Evolutionary conservation across 2,113 vertebrate genomes (phyloP).

Genomic region (Poeciliopsis occidentalis): DNA sequence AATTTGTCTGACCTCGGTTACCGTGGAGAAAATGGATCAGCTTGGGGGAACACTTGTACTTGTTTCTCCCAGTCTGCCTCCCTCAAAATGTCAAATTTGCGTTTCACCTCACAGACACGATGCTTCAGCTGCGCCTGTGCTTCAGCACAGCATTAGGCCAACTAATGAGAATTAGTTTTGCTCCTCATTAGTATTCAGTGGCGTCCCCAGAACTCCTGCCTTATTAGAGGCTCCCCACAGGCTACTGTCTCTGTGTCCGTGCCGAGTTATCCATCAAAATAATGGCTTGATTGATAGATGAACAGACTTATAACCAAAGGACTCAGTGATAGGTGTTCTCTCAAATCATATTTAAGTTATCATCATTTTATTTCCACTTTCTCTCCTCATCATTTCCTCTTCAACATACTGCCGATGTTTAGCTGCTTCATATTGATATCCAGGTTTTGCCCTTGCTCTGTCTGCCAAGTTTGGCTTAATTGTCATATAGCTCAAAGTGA

Average conservation of each 20-base stretch:
- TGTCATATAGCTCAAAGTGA: slow-evolving; percentile 18
- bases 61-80: slow-evolving; percentile 56
- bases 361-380: slow-evolving; percentile 45
- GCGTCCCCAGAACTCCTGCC: slow-evolving; percentile 13
- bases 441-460: background rate
- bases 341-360: slow-evolving; percentile 35
- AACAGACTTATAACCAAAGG: background rate
- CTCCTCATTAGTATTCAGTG: slow-evolving; percentile 49
- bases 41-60: slow-evolving; percentile 64
- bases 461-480: background rate
- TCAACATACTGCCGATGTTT: slow-evolving; percentile 8
- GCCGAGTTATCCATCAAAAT: slow-evolving; percentile 12
- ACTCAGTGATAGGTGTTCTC: background rate
- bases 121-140: slow-evolving; percentile 20
- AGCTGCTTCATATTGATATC: slow-evolving; percentile 10
- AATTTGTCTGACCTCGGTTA: slow-evolving; percentile 65
- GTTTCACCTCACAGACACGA: slow-evolving; percentile 49
- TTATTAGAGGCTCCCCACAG: slow-evolving; percentile 32
- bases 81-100: slow-evolving; percentile 66
- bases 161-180: slow-evolving; percentile 51
- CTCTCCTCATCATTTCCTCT: slow-evolving; percentile 29
- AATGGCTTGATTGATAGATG: background rate
- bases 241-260: slow-evolving; percentile 12
- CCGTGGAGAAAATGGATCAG: slow-evolving; percentile 41
- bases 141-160: slow-evolving; percentile 24